phyloP scores from a whole-genome alignment of 2,888 invertebrate species.

The Rhingia campestris region DNA sequence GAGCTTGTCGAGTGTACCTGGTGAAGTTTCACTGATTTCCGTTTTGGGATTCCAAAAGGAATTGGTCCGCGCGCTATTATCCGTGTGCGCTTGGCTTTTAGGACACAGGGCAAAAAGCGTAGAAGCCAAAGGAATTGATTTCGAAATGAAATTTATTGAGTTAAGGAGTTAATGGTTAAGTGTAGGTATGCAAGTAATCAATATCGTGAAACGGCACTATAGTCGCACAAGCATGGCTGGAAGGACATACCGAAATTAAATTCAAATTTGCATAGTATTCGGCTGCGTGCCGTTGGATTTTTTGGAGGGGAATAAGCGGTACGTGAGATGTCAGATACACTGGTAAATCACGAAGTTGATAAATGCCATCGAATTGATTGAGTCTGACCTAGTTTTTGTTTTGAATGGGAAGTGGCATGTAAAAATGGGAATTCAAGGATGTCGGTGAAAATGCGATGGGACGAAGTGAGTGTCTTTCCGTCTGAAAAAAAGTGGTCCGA shows the following conservation, averaged over 20 bases:
- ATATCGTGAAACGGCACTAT: neutral
- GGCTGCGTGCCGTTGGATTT: neutral
- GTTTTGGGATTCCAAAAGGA: constrained; percentile 29
- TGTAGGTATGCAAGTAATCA: neutral
- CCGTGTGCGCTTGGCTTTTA: constrained; percentile 4
- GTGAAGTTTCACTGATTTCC: constrained; percentile 38
- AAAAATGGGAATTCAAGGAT: neutral
- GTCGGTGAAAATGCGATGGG: no score
- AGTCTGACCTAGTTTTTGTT: constrained; percentile 7
- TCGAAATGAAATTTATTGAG: constrained; percentile 45
- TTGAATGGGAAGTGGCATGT: neutral
- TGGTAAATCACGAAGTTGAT: constrained; percentile 13
- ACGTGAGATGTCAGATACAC: constrained; percentile 1
- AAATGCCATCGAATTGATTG: neutral
- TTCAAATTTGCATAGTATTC: constrained; percentile 31
- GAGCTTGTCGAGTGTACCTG: constrained; percentile 38
- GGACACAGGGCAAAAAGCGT: no score
- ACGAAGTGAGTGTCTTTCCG: no score
- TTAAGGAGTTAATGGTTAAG: constrained; percentile 8
- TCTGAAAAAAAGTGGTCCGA: no score
- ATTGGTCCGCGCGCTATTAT: constrained; percentile 37
- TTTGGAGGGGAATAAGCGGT: neutral
- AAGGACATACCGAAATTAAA: neutral
- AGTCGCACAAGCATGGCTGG: neutral
- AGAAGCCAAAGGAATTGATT: constrained; percentile 41